phyloP scores from a whole-genome alignment of 92 coral and sea anemone species.

The Epizoanthus rinbou region DNA sequence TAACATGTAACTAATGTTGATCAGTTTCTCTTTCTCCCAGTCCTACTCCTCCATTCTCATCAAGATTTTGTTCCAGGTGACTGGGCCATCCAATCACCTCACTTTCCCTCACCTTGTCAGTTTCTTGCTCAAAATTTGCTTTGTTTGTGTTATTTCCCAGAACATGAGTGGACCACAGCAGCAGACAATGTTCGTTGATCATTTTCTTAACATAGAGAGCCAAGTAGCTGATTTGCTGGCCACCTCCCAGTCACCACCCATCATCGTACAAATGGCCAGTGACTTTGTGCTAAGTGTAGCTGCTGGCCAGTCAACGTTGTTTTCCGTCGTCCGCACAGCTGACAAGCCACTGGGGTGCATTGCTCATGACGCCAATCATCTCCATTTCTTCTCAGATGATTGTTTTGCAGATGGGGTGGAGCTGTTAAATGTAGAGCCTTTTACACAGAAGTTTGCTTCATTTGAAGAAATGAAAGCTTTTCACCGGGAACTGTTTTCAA shows the following conservation, averaged over 20 bases:
- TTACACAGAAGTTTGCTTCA: slow-evolving; percentile 33
- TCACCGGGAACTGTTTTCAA: slow-evolving; percentile 31
- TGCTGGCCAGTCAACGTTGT: slow-evolving; percentile 35
- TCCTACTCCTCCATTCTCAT: no score
- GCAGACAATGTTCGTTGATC: not conserved
- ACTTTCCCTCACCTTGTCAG: no score
- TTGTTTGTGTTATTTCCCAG: not conserved
- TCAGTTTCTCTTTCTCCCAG: no score
- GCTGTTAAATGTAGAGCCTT: slow-evolving; percentile 12
- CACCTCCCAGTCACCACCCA: slow-evolving; percentile 9
- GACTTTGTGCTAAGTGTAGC: slow-evolving; percentile 27
- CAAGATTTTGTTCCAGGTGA: no score
- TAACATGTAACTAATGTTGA: no score
- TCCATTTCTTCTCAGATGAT: slow-evolving; percentile 38
- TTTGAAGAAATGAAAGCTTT: slow-evolving; percentile 35
- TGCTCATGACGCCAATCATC: slow-evolving; percentile 8
- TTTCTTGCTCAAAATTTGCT: no score
- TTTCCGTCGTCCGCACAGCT: slow-evolving; percentile 29
- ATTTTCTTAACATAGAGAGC: slow-evolving; percentile 18
- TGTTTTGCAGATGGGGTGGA: slow-evolving; percentile 12
- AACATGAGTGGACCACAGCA: slow-evolving; percentile 22
- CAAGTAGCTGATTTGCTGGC: not conserved
- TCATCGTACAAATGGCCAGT: slow-evolving; percentile 22
- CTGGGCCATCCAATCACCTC: no score
- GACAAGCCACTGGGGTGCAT: slow-evolving; percentile 39